These are phyloP conservation scores for Papilio aristodemus DNA, from an alignment of 1,140 invertebrate genomes.

Conservation along the genomic window DNA sequence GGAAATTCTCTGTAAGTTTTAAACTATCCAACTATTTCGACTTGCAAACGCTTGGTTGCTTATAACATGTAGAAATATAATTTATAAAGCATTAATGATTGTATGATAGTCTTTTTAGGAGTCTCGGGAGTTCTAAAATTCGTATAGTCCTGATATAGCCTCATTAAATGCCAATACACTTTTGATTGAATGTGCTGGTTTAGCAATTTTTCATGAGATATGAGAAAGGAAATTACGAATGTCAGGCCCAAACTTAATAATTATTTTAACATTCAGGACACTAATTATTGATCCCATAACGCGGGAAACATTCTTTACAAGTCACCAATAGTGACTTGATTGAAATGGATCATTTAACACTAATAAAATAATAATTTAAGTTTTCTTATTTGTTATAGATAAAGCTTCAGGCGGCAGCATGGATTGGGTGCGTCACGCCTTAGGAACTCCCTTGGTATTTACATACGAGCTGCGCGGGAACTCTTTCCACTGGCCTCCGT, in stretches of 20 bases:
- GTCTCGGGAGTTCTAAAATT: no score
- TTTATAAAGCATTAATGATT: slow-evolving; percentile 15
- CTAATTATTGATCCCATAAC: no score
- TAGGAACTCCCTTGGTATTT: slow-evolving; percentile 85
- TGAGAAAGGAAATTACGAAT: no score
- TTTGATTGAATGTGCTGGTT: no score
- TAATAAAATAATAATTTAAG: not conserved
- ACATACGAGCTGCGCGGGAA: slow-evolving; percentile 86
- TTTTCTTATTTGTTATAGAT: slow-evolving; percentile 54
- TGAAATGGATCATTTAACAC: no score
- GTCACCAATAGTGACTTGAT: no score
- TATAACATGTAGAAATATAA: not conserved
- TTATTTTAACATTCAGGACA: no score
- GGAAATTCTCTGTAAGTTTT: slow-evolving; percentile 63
- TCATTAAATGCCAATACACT: no score
- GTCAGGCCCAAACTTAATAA: no score
- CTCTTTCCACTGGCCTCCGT: slow-evolving; percentile 67
- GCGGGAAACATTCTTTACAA: no score
- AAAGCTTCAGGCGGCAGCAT: slow-evolving; percentile 82
- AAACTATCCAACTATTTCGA: not conserved
- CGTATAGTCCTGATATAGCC: no score
- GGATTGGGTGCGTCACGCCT: slow-evolving; percentile 87
- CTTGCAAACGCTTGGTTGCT: not conserved
- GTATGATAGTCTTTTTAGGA: not conserved
- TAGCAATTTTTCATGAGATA: no score